Evolutionary conservation across 1,140 invertebrate genomes (phyloP), one percentile per base, ranked within the genome.

Genomic region (Drosophila nikananu): DNA sequence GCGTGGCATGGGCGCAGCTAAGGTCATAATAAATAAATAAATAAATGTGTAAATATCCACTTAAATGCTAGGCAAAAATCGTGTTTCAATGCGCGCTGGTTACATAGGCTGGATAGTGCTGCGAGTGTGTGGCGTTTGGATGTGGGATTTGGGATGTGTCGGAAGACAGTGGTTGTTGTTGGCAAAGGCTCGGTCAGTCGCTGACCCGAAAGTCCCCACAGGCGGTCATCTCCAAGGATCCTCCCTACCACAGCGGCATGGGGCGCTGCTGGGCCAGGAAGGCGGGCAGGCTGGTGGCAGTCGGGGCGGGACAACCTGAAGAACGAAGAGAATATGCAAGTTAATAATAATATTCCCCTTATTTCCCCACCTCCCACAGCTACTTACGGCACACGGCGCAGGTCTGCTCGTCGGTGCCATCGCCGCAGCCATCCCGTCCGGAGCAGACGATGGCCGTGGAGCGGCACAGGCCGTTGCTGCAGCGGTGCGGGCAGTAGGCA

Each of bases 311-410:
- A 93, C 95, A 95, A 91, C 94, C 95, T 95, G 92, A 35, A 37
- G 12, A 13, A 5, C 0, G 35, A 37, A 37, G 9, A 6, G 2
- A 12, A n/a, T 13, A 12, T 25, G 5, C 25, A 59, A 5, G 52
- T 25, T 21, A 12, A 12, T n/a, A 41, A 8, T 27, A 7, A 1
- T 8, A 8, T 17, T 9, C 4, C 3, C 19, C n/a, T n/a, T 4
- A 23, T 3, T 35, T 21, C 9, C 13, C 10, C 4, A 1, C 13
- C 13, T 9, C 5, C 35, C 17, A 19, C 9, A 3, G 10, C 2
- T 13, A 96, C 97, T 97, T 94, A 98, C 97, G 95, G 93, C 97
- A 98, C 66, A 98, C 96, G 59, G 94, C 94, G 92, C 97, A 98
- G 67, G 95, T 95, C 41, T 95, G 95, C 93, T 98, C 97, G 91